A percentile compares a stretch with the other conserved stretches of the same genome.
These are phyloP conservation scores for Labeo rohita DNA, from an alignment of 2,113 vertebrate species.

Conservation along the genomic window DNA sequence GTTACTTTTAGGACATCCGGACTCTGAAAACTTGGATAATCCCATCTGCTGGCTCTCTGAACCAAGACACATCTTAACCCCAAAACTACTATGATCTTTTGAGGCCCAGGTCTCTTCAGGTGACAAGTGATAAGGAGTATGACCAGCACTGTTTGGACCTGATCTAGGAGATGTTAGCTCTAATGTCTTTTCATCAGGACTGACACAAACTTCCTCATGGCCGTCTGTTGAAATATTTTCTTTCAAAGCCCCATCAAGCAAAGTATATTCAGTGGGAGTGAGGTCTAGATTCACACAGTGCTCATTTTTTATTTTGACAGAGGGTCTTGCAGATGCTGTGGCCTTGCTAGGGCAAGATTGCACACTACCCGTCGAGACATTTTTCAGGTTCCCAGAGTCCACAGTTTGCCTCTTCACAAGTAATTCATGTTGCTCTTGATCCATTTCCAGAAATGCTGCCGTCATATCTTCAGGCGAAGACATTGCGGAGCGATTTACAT, in stretches of 20 bases:
- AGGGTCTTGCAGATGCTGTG: constrained; percentile 57
- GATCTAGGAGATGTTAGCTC: constrained; percentile 75
- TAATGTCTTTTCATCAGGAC: constrained; percentile 77
- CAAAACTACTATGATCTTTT: constrained; percentile 63
- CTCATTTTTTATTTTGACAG: constrained; percentile 74
- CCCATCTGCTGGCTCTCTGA: constrained; percentile 53
- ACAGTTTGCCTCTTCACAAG: constrained; percentile 16
- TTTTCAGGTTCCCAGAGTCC: constrained; percentile 22
- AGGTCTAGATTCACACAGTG: constrained; percentile 75
- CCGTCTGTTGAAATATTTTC: constrained; percentile 61
- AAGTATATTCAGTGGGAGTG: constrained; percentile 64
- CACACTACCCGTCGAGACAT: constrained; percentile 58
- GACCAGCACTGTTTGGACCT: constrained; percentile 64
- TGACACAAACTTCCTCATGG: constrained; percentile 71
- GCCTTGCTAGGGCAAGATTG: constrained; percentile 41
- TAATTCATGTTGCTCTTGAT: constrained; percentile 21
- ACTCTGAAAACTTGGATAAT: constrained; percentile 60
- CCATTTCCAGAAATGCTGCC: constrained; percentile 56
- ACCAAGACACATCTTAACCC: constrained; percentile 59
- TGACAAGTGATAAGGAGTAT: constrained; percentile 75
- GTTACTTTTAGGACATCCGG: constrained; percentile 55
- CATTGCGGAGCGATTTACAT: constrained; percentile 61
- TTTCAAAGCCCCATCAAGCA: constrained; percentile 60
- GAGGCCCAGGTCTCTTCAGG: constrained; percentile 63
- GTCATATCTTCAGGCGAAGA: constrained; percentile 68